These are phyloP conservation scores for Synanthedon vespiformis DNA, from an alignment of 2,888 invertebrate genomes.

Conservation along the genomic window DNA sequence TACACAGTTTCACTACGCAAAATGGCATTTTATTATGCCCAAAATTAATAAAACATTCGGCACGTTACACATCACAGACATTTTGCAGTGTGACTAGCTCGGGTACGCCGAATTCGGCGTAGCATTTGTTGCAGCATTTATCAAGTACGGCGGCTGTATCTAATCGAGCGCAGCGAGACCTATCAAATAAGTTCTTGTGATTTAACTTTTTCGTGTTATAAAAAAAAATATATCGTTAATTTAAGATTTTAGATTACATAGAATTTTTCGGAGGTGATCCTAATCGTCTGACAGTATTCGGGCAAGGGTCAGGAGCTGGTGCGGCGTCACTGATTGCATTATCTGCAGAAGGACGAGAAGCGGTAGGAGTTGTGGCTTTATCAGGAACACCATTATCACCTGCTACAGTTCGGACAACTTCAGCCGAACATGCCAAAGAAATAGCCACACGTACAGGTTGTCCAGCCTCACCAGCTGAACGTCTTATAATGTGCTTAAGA, in stretches of 20 bases:
- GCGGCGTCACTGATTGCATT: slow-evolving; percentile 77
- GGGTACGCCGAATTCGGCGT: too few relatives aligned
- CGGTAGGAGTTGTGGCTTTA: slow-evolving; percentile 77
- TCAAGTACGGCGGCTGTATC: too few relatives aligned
- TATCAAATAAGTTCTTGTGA: slow-evolving; percentile 15
- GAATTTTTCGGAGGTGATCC: slow-evolving; percentile 83
- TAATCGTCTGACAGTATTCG: slow-evolving; percentile 77
- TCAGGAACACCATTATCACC: slow-evolving; percentile 81
- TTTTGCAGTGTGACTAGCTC: too few relatives aligned
- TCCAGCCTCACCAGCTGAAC: slow-evolving; percentile 67
- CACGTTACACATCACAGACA: too few relatives aligned
- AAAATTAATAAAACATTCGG: too few relatives aligned
- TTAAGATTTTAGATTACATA: slow-evolving; percentile 74
- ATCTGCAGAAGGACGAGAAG: slow-evolving; percentile 74
- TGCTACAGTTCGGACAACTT: slow-evolving; percentile 75
- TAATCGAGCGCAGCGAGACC: too few relatives aligned
- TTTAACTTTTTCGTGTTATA: not conserved
- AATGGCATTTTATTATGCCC: too few relatives aligned
- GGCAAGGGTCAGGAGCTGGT: slow-evolving; percentile 83
- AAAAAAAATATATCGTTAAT: not conserved
- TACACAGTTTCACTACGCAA: too few relatives aligned
- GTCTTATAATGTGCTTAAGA: slow-evolving; percentile 76
- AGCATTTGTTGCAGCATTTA: too few relatives aligned
- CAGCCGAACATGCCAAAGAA: slow-evolving; percentile 70
- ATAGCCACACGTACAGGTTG: slow-evolving; percentile 76